Evolutionary conservation across 2,888 invertebrate genomes (phyloP), one percentile per base, ranked within the genome.

Genomic region (Brachypalpus laphriformis): DNA sequence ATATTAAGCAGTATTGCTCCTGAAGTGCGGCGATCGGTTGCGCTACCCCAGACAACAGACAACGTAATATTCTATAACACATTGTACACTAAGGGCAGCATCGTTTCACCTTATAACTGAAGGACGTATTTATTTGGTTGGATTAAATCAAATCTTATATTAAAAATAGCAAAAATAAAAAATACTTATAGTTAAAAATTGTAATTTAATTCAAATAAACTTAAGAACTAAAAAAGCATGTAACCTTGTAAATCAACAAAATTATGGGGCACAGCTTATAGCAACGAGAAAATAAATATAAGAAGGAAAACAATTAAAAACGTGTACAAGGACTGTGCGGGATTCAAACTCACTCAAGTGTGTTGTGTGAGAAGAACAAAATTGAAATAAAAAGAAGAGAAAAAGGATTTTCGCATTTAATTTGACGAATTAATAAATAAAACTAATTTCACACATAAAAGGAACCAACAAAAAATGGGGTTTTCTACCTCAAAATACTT

Each of bases 401-500:
- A 71, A 20, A 5, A 61, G 37, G 20, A 54, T 57, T 77, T 54
- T 22, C 70, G 28, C 9, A 49, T 56, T 70, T 31, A 45, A 56
- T 28, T 54, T 2, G 20, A 37, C 9, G 8, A 25, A 37, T 18
- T 11, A 37, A 18, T 16, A 47, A 25, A 28, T 45, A 45, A 65
- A 37, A 40, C 14, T 14, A 14, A 45, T 42, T 28, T 63, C 8
- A 37, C 20, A 49, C 14, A n/a, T n/a, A n/a, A n/a, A n/a, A n/a
- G n/a, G n/a, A n/a, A n/a, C n/a, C n/a, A n/a, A n/a, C n/a, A 37
- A 61, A 54, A 65, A 40, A 49, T 28, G 16, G 63, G 16, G 63
- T 1, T 34, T 49, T 40, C 16, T 28, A 8, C 16, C n/a, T 57
- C 22, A 37, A 51, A 51, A 88, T 91, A 92, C 92, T 92, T 92